Percentiles rank a stretch among this genome's conserved stretches.
These are phyloP conservation scores for Seira ritae DNA, from an alignment of 2,888 invertebrate genomes.

Conservation along the genomic window DNA sequence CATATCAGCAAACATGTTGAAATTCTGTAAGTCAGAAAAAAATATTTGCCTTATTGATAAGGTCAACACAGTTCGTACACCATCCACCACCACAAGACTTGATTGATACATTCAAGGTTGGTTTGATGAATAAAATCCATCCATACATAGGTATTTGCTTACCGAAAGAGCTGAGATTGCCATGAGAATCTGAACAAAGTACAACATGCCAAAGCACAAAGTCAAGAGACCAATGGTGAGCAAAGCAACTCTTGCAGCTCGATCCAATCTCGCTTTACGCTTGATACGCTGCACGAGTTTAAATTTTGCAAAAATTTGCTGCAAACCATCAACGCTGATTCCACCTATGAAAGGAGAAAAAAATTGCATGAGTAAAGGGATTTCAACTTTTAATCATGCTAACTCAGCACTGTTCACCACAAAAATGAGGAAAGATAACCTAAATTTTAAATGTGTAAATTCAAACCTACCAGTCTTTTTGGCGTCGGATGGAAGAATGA, in stretches of 20 bases:
- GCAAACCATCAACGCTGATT: constrained; percentile 36
- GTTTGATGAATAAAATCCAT: not conserved
- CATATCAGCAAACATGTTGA: no score
- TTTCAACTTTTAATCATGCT: not conserved
- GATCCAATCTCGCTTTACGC: constrained; percentile 53
- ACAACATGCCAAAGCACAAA: constrained; percentile 65
- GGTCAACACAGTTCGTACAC: no score
- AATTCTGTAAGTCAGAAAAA: no score
- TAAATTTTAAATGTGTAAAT: not conserved
- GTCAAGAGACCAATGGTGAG: constrained; percentile 61
- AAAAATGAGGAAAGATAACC: constrained; percentile 2
- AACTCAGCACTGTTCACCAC: not conserved
- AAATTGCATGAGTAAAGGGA: constrained; percentile 20
- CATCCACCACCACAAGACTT: no score
- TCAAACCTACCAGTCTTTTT: constrained; percentile 28
- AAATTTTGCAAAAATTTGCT: constrained; percentile 58
- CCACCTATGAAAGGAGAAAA: constrained; percentile 28
- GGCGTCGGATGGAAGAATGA: constrained; percentile 48
- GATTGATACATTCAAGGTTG: no score
- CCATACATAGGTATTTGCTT: constrained; percentile 20
- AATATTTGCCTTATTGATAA: no score
- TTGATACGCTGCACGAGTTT: constrained; percentile 65
- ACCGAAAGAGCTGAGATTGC: constrained; percentile 51
- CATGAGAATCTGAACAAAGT: constrained; percentile 47
- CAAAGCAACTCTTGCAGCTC: constrained; percentile 66